These are phyloP conservation scores for Erpobdella octoculata DNA, from an alignment of 2,888 invertebrate genomes.

Conservation along the genomic window DNA sequence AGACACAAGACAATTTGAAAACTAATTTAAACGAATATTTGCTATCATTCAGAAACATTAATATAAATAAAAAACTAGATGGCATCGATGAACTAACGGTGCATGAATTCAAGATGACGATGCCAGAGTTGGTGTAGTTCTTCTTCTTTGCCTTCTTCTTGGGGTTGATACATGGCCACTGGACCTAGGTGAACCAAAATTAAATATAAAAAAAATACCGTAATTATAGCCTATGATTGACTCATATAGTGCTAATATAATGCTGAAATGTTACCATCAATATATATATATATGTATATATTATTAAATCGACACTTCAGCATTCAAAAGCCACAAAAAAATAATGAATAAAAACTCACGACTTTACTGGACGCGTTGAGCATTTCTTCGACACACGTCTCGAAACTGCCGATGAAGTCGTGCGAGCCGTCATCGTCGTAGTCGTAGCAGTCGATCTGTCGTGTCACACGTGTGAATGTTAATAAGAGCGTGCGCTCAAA, in stretches of 20 bases:
- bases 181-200: slow-evolving; percentile 27
- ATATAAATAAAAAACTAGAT: too few relatives aligned
- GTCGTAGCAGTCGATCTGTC: slow-evolving; percentile 36
- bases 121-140: slow-evolving; percentile 48
- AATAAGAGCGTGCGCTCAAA: too few relatives aligned
- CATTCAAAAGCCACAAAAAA: too few relatives aligned
- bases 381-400: slow-evolving; percentile 40
- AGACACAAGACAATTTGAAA: too few relatives aligned
- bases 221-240: too few relatives aligned
- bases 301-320: too few relatives aligned
- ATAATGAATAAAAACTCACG: slow-evolving; percentile 8
- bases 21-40: too few relatives aligned
- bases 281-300: too few relatives aligned
- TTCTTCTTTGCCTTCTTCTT: slow-evolving; percentile 40
- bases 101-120: slow-evolving; percentile 40
- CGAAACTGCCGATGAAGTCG: slow-evolving; percentile 37
- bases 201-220: neutral
- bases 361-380: slow-evolving; percentile 32
- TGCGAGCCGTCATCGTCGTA: slow-evolving; percentile 34
- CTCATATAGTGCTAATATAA: too few relatives aligned
- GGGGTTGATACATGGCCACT: slow-evolving; percentile 37
- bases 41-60: too few relatives aligned
- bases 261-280: too few relatives aligned
- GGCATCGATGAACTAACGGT: slow-evolving; percentile 41
- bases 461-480: neutral